These are phyloP conservation scores for Calephelis perditalis DNA, from an alignment of 2,888 invertebrate genomes.

Conservation along the genomic window DNA sequence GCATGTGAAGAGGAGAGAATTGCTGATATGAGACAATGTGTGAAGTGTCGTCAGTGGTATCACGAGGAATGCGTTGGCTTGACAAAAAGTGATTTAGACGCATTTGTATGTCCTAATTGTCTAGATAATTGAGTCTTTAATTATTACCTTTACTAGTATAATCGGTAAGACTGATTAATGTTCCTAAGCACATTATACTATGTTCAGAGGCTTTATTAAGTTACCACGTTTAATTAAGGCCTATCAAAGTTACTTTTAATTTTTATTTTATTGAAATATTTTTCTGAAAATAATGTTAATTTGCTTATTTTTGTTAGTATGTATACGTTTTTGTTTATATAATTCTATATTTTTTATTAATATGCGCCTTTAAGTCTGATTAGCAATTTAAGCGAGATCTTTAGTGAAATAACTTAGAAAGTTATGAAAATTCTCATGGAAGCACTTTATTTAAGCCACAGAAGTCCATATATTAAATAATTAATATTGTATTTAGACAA, in stretches of 20 bases:
- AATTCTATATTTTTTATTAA: conserved; percentile 6
- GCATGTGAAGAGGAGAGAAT: conserved; percentile 13
- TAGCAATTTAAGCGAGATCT: no score
- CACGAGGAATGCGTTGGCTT: conserved; percentile 3
- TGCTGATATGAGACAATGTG: conserved; percentile 16
- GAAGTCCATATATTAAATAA: no score
- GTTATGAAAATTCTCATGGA: no score
- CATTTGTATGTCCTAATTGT: conserved; percentile 12
- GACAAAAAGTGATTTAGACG: conserved; percentile 14
- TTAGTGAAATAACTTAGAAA: no score
- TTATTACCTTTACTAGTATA: conserved; percentile 3
- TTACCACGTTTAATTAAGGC: neutral
- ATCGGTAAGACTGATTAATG: neutral
- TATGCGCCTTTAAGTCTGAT: conserved; percentile 14
- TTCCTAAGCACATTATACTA: no score
- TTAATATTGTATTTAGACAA: no score
- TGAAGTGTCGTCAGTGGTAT: conserved; percentile 18
- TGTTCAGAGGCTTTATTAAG: no score
- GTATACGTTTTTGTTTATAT: neutral
- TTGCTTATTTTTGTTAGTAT: neutral
- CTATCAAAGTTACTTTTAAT: neutral
- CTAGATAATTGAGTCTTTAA: neutral
- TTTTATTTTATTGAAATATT: neutral
- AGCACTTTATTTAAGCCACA: no score
- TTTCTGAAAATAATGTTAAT: conserved; percentile 1